phyloP scores from a whole-genome alignment of 2,797 vertebrate genomes.

The Huso huso region DNA sequence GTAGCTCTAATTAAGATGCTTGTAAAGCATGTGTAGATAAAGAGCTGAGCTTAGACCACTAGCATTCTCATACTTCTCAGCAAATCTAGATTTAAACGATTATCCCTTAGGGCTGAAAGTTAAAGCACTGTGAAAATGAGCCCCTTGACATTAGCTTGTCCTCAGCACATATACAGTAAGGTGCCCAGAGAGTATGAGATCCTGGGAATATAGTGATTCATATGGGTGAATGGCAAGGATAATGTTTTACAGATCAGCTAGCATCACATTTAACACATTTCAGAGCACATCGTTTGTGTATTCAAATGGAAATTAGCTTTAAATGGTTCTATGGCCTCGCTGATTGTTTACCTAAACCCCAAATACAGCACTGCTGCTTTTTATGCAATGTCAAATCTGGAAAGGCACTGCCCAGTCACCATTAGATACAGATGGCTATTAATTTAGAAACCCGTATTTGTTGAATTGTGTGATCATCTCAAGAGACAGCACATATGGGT shows the following conservation, averaged over 20 bases:
- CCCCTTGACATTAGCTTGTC: neutral
- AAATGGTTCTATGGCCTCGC: conserved; percentile 16
- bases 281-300: neutral
- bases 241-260: conserved; percentile 56
- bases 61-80: too few species aligned
- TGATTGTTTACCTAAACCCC: conserved; percentile 30
- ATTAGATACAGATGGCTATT: conserved; percentile 62
- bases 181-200: neutral
- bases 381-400: conserved; percentile 82
- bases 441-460: conserved; percentile 65
- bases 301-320: conserved; percentile 20
- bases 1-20: too few species aligned
- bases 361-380: conserved; percentile 32
- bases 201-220: neutral
- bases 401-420: conserved; percentile 60
- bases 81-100: too few species aligned
- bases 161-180: neutral
- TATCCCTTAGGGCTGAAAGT: neutral
- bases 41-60: too few species aligned
- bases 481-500: conserved; percentile 60
- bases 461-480: conserved; percentile 64
- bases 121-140: neutral
- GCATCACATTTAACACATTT: conserved; percentile 45
- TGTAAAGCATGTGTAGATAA: too few species aligned
- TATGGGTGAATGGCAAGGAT: neutral